Conservation (phyloP, 1,140 invertebrate genomes). For the Solen grandis region DNA sequence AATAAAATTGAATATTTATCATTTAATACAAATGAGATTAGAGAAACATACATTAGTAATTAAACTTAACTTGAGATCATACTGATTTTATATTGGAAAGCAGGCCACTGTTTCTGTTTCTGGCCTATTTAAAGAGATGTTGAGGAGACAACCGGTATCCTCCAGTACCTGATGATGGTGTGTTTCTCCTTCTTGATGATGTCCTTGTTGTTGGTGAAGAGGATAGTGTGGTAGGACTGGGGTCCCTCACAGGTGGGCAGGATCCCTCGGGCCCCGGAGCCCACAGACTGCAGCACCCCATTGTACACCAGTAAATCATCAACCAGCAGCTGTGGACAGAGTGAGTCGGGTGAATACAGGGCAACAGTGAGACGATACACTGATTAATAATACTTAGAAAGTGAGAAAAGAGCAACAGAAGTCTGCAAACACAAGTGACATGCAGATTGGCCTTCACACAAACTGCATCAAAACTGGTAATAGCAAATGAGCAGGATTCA, state of each 20-base stretch:
- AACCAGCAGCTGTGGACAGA: constrained; percentile 83
- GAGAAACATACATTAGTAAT: too few relatives aligned
- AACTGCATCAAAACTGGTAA: too few relatives aligned
- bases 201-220: constrained; percentile 81
- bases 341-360: neutral
- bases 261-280: constrained; percentile 70
- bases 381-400: too few relatives aligned
- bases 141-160: too few relatives aligned
- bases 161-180: constrained; percentile 79
- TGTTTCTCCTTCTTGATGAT: constrained; percentile 75
- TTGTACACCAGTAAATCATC: constrained; percentile 90
- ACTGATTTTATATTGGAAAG: too few relatives aligned
- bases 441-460: neutral
- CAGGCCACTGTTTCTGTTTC: too few relatives aligned
- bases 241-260: constrained; percentile 73
- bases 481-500: too few relatives aligned
- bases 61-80: too few relatives aligned
- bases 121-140: too few relatives aligned
- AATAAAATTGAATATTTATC: too few relatives aligned
- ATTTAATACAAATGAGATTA: too few relatives aligned
- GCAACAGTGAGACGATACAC: too few relatives aligned
- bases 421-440: neutral
- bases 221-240: constrained; percentile 81
- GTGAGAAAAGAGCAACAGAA: neutral
- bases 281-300: constrained; percentile 83